Evolutionary conservation across 2,113 vertebrate species (phyloP), one percentile per base, ranked within the genome.

Genomic region (Mola mola): DNA sequence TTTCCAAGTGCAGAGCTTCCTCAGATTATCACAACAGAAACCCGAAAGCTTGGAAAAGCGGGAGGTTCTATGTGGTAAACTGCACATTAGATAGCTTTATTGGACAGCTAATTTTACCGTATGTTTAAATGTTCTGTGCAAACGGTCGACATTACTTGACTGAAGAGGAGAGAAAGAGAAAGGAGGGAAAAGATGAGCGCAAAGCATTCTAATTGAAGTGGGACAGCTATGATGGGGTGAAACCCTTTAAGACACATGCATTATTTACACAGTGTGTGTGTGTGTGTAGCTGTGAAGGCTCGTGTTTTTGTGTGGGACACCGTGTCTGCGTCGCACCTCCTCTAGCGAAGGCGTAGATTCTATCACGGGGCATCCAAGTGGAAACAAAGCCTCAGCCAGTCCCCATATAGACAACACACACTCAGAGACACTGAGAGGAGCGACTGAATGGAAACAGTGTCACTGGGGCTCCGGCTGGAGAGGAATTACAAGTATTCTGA

Each of bases 171-270:
- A 36, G 46, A 71, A 9, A 7, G 17, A 52, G 68, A 43, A 47
- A 55, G 26, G 52, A 68, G 29, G 28, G 43, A 19, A 82, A 51
- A 56, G 59, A 62, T 42, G 63, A 82, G 78, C 43, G 76, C 68
- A 67, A 78, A 57, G 72, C 26, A 40, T 81, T 83, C 68, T 91
- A 89, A 90, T 90, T 92, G 89, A 91, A 90, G 71, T 86, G 85
- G 89, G 89, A 83, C 85, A 88, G 78, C 77, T 75, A 82, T 74
- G 78, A 75, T 65, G 59, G 75, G 73, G 79, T 72, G 79, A 87
- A 88, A 90, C 81, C 82, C 89, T 92, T 90, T 90, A 90, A 92
- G 88, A 88, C 68, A 78, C 77, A 87, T 92, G 78, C 84, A 91
- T 92, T 91, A 92, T 92, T 91, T 91, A 93, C 84, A 81, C 67